phyloP scores from a whole-genome alignment of 1,140 invertebrate species.

The Medauroidea extradentata region DNA sequence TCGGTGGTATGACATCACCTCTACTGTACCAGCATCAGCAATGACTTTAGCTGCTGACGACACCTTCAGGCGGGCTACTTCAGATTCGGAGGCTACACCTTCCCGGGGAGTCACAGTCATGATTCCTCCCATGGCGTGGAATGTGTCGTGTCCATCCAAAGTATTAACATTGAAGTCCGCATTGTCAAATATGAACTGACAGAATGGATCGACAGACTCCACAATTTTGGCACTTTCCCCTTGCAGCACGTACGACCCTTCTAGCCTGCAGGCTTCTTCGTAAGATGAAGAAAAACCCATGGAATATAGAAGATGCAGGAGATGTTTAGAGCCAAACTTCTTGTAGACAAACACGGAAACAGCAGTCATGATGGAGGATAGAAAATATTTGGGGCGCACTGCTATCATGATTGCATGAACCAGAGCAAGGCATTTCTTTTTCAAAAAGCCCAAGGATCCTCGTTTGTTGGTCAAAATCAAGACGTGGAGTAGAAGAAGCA shows the following conservation, averaged over 20 bases:
- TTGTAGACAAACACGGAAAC: conserved; percentile 19
- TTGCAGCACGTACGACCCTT: conserved; percentile 21
- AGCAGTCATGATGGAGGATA: conserved; percentile 23
- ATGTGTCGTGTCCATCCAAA: conserved; percentile 28
- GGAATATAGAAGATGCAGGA: conserved; percentile 19
- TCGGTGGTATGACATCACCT: neutral
- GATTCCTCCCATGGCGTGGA: conserved; percentile 32
- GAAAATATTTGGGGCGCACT: conserved; percentile 35
- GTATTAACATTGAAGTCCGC: conserved; percentile 25
- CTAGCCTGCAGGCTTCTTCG: conserved; percentile 16
- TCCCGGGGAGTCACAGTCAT: conserved; percentile 14
- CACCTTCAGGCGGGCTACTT: neutral
- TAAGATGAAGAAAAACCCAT: conserved; percentile 27
- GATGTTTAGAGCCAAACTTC: conserved; percentile 26
- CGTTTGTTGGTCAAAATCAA: too few species aligned
- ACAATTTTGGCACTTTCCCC: conserved; percentile 12
- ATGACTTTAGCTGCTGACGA: neutral
- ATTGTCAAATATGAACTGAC: conserved; percentile 17
- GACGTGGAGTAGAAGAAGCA: too few species aligned
- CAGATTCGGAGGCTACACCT: neutral
- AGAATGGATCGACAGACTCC: conserved; percentile 26
- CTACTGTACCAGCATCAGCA: neutral
- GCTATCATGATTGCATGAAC: conserved; percentile 35
- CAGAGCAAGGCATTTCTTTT: conserved; percentile 18
- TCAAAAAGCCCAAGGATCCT: too few species aligned